phyloP scores from a whole-genome alignment of 1,140 invertebrate species.

The Solen grandis region DNA sequence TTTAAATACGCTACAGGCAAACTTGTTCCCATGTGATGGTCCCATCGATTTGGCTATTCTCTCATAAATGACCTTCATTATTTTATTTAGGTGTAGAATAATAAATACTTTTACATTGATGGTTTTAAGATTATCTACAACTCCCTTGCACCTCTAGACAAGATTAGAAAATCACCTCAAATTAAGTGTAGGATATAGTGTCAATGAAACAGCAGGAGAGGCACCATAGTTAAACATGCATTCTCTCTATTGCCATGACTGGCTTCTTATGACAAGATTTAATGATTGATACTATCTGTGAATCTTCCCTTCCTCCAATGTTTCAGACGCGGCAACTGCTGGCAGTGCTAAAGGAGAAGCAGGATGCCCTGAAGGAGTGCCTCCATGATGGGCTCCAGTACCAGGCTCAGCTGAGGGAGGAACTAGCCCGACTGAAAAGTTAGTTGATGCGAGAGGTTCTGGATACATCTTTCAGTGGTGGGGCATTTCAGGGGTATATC shows the following conservation, averaged over 20 bases:
- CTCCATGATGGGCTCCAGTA: constrained; percentile 22
- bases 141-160: not conserved
- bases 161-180: not conserved
- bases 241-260: no score
- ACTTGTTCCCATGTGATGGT: no score
- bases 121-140: no score
- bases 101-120: no score
- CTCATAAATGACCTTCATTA: no score
- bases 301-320: not conserved
- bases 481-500: not conserved
- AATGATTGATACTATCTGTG: not conserved
- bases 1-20: no score
- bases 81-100: no score
- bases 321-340: constrained; percentile 13
- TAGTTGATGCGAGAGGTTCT: no score
- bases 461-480: not conserved
- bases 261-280: not conserved
- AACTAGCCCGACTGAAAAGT: constrained; percentile 24
- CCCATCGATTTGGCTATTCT: no score
- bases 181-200: not conserved
- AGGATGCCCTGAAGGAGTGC: constrained; percentile 8
- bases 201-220: not conserved
- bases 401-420: not conserved
- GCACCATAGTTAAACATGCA: no score
- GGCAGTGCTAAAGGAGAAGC: not conserved